Percentiles rank a stretch among this genome's conserved stretches.
These are phyloP conservation scores for Trididemnum miniatum DNA, from an alignment of 23 tunicate genomes.

Conservation along the genomic window DNA sequence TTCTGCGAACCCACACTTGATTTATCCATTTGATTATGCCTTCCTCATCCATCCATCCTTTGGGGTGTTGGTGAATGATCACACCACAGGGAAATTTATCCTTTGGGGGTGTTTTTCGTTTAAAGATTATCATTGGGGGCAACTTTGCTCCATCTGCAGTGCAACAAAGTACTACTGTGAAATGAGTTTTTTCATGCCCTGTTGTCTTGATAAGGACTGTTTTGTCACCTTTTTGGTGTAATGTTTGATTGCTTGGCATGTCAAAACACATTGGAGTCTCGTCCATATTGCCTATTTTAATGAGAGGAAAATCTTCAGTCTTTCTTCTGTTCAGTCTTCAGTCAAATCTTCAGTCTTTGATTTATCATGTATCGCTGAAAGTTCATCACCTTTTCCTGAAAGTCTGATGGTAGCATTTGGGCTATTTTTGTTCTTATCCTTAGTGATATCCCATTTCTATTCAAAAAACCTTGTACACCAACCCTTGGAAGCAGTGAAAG, in stretches of 20 bases:
- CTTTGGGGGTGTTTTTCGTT: slow-evolving; percentile 28
- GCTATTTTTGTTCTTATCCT: slow-evolving; percentile 22
- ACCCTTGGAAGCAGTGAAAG: slow-evolving; percentile 32
- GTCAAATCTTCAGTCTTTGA: too few species aligned
- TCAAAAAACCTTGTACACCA: slow-evolving; percentile 44
- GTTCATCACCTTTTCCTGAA: slow-evolving; percentile 36
- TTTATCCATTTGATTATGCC: slow-evolving; percentile 26
- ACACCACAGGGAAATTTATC: slow-evolving; percentile 37
- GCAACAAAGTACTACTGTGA: slow-evolving; percentile 19
- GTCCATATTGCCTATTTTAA: slow-evolving; percentile 37
- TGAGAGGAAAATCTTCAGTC: slow-evolving; percentile 26
- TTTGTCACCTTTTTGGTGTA: slow-evolving; percentile 24
- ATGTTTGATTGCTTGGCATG: slow-evolving; percentile 45
- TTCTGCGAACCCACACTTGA: slow-evolving; percentile 34
- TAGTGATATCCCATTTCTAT: slow-evolving; percentile 36
- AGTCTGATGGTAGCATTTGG: slow-evolving; percentile 35
- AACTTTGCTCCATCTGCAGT: slow-evolving; percentile 12
- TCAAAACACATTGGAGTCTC: slow-evolving; percentile 44
- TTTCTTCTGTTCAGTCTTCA: too few species aligned
- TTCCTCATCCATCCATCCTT: slow-evolving; percentile 51
- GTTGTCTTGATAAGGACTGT: slow-evolving; percentile 35
- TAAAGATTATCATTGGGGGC: slow-evolving; percentile 25
- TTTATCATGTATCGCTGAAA: slow-evolving; percentile 19
- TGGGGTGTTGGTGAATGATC: slow-evolving; percentile 34
- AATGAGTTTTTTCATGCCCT: slow-evolving; percentile 44